Evolutionary conservation across 2,113 vertebrate genomes (phyloP).

Genomic region (Xiphophorus couchianus): DNA sequence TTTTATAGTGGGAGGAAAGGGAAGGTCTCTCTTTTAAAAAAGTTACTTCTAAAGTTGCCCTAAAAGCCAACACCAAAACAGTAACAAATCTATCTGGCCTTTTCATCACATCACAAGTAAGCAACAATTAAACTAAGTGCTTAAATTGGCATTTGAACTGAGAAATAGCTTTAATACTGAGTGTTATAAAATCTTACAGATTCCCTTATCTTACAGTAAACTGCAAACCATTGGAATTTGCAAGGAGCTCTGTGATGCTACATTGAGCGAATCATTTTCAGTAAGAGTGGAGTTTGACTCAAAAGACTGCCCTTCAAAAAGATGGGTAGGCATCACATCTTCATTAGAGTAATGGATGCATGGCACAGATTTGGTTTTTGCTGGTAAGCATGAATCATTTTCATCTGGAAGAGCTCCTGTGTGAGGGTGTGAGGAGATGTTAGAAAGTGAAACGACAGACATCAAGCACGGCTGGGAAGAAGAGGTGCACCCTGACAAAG

Average conservation of each 20-base stretch:
- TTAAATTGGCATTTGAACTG: neutral
- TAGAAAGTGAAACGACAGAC: conserved; percentile 26
- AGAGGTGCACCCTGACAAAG: conserved; percentile 30
- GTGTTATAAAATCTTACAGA: conserved; percentile 9
- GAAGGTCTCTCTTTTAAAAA: neutral
- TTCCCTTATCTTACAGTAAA: neutral
- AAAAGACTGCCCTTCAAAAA: conserved; percentile 14
- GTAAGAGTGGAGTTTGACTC: conserved; percentile 6
- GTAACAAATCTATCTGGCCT: neutral
- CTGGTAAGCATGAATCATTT: conserved; percentile 37
- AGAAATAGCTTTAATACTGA: conserved; percentile 11
- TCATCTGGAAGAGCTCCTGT: conserved; percentile 23
- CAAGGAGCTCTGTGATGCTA: neutral
- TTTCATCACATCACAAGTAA: neutral
- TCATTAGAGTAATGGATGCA: conserved; percentile 5
- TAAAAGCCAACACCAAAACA: conserved; percentile 2
- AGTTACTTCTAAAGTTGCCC: neutral
- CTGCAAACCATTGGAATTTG: neutral
- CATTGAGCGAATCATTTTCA: conserved; percentile 14
- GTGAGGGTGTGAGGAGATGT: conserved; percentile 16
- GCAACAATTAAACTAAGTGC: neutral
- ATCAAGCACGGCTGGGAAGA: conserved; percentile 18
- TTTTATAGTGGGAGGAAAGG: neutral
- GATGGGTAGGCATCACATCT: conserved; percentile 11
- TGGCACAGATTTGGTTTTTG: conserved; percentile 25